Evolutionary conservation across 2,113 vertebrate species (phyloP).

Genomic region (Panthera tigris): DNA sequence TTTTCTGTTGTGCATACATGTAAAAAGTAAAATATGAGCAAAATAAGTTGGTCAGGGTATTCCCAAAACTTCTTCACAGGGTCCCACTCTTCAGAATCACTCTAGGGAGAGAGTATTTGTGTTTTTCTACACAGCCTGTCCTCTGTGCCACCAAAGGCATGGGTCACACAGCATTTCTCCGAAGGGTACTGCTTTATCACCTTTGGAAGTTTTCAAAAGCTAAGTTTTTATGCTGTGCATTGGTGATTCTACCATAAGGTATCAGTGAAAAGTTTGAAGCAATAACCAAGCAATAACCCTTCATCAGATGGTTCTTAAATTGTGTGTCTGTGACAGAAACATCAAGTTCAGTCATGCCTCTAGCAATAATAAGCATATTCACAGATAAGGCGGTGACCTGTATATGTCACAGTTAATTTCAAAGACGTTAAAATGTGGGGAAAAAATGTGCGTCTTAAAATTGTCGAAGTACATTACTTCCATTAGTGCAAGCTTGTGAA

Average conservation of each 20-base stretch:
- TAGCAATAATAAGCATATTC: not conserved
- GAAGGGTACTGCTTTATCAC: not conserved
- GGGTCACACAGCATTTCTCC: fast-evolving
- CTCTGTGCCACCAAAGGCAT: not conserved
- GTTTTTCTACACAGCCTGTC: not conserved
- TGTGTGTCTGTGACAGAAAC: not conserved
- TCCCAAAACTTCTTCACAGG: not conserved
- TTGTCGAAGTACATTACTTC: not conserved
- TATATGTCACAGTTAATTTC: not conserved
- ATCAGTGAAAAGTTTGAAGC: not conserved
- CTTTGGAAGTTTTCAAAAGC: not conserved
- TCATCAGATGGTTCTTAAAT: not conserved
- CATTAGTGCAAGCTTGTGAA: not conserved
- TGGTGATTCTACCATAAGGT: not conserved
- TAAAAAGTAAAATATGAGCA: not conserved
- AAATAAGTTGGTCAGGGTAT: no score
- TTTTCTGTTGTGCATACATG: not conserved
- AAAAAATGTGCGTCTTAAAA: not conserved
- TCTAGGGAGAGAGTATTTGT: not conserved
- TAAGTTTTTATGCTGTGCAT: not conserved
- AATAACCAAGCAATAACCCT: not conserved
- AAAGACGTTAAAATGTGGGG: not conserved
- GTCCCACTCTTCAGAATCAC: not conserved
- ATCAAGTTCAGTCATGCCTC: no score
- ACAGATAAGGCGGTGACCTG: not conserved